Base-by-base conservation (phyloP, 2,797 vertebrate genomes). In the Odontamblyopus rebecca region DNA sequence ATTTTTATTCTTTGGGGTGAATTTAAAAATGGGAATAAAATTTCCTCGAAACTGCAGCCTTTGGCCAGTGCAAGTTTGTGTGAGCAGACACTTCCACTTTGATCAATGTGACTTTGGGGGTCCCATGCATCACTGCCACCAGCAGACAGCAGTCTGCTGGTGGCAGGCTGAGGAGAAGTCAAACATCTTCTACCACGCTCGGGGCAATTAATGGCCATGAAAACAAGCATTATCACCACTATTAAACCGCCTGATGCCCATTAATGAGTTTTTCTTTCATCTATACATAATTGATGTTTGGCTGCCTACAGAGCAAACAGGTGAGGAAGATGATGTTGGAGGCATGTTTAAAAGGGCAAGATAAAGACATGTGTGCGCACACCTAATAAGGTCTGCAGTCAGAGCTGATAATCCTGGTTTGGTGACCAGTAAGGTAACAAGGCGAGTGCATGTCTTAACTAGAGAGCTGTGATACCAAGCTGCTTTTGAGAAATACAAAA, bases 81-180 rank as follows among this genome's bases (percentile, higher is more conserved):
- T 74, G 74, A 59, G 35, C 15, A n/a, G 64, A 76, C 76, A 70
- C 79, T 85, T 79, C 72, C 67, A 51, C 66, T 75, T 82, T 84
- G 87, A 92, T 91, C 83, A 92, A 93, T 90, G 85, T 61, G 77
- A 85, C 85, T 89, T 78, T 66, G 86, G 83, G 78, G 78, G 77
- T 79, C 69, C 80, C 80, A 93, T 91, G 73, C 83, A 91, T 93
- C 92, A 91, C 75, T 88, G 88, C 87, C 88, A 86, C 75, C 23
- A 76, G 84, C 74, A 41, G 80, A 76, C 75, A 77, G 86, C 76
- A 75, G 87, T 87, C 82, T 82, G 88, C 78, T 71, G 41, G 73
- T 67, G 79, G 82, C 69, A 61, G 74, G 81, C 72, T 71, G 76
- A 76, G 71, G 81, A 77, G 82, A 89, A 89, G 87, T 89, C 81